Evolutionary conservation across 2,797 vertebrate species (phyloP).

Genomic region (Aselliscus stoliczkanus): DNA sequence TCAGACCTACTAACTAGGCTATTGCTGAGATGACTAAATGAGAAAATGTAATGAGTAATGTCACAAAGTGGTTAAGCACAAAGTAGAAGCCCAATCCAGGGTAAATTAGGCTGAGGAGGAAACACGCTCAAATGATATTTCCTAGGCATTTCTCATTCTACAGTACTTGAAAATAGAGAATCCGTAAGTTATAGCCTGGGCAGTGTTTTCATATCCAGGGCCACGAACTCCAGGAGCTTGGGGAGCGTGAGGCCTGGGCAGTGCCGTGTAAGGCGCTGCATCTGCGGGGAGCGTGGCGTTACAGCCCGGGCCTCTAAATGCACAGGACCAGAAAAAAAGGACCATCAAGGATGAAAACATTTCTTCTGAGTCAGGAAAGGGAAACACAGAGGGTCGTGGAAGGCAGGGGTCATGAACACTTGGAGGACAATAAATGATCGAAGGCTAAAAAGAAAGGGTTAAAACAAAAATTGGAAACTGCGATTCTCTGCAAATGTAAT

Average conservation of each 20-base stretch:
- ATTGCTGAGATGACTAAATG: background rate
- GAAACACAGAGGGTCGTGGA: background rate
- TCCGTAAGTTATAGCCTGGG: background rate
- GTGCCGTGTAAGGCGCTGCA: background rate
- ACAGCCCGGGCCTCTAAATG: background rate
- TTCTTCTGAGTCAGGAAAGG: background rate
- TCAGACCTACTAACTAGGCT: background rate
- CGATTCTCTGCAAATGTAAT: background rate
- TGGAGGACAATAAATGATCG: background rate
- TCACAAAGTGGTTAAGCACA: background rate
- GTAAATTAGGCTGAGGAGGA: background rate
- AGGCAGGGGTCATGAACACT: background rate
- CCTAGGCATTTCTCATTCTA: background rate
- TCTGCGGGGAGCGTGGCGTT: background rate
- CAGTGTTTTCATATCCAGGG: background rate
- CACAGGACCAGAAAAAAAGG: background rate
- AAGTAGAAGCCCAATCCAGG: background rate
- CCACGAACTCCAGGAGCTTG: background rate
- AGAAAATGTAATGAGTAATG: slow-evolving; percentile 16
- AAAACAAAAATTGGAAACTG: background rate
- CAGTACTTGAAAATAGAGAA: background rate
- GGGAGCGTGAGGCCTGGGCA: background rate
- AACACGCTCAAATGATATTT: background rate
- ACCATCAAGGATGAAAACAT: background rate
- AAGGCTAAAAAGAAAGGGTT: background rate